Base-by-base conservation (phyloP, 2,888 invertebrate species). In the Aethes cnicana region DNA sequence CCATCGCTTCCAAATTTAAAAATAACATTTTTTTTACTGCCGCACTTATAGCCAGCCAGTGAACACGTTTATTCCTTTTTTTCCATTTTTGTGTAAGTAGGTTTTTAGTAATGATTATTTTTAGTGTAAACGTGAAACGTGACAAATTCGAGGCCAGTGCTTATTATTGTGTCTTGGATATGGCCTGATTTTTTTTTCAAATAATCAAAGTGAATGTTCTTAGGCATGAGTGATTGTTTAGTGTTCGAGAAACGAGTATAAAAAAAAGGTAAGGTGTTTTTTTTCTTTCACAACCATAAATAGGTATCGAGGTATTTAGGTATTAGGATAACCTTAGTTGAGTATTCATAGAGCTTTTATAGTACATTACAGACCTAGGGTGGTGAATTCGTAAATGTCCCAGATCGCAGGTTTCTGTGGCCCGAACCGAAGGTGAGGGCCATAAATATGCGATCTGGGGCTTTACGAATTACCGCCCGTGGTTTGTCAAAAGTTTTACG, bases 1-100 rank as follows among this genome's bases (percentile, higher is more conserved):
- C 77, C 77, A 72, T 65, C 69, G 77, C 69, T 74, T 74, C 71
- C 66, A 68, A 72, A 74, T 83, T 84, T 83, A 87, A 81, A 85
- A 86, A 77, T 82, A 83, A 81, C 78, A 74, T 71, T 65, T 66
- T 69, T 64, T 70, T 62, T 67, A 57, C 63, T 53, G 57, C 62
- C 63, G 62, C 64, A 66, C 39, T n/a, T n/a, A 26, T 21, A 21
- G 36, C 33, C 30, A 46, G 44, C 49, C 50, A 32, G 44, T 35
- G 46, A n/a, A n/a, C 26, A 14, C 1, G 6, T 18, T 36, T 18
- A 52, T 30, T 17, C 7, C 17, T 46, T 56, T 60, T 47, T 26
- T 21, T 23, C 32, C 37, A 28, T 18, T 18, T 23, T 43, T 30
- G 5, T 16, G 17, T 46, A 58, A 57, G 57, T 53, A 52, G 48